Evolutionary conservation across 2,797 vertebrate species (phyloP).

Genomic region (Alosa sapidissima): DNA sequence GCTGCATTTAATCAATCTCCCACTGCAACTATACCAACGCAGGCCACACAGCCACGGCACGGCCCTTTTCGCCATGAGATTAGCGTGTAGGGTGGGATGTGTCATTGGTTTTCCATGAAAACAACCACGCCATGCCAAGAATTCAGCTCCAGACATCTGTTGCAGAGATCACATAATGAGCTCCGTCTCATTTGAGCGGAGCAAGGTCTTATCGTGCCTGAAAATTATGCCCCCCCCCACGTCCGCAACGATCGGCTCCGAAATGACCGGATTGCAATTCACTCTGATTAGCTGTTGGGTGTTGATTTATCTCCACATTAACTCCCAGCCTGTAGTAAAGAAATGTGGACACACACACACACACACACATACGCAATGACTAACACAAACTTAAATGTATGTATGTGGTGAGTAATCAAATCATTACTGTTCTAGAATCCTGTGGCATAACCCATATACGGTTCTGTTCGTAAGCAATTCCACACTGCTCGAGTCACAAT

Average conservation of each 20-base stretch:
- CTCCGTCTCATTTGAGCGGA: constrained; percentile 11
- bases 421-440: not conserved
- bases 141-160: constrained; percentile 11
- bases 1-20: constrained; percentile 1
- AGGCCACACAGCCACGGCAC: not conserved
- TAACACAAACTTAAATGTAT: not conserved
- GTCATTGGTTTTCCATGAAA: constrained; percentile 23
- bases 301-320: not conserved
- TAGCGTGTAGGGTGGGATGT: constrained; percentile 6
- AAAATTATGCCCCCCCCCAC: not conserved
- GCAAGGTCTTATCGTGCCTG: constrained; percentile 12
- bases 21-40: not conserved
- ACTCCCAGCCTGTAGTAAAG: not conserved
- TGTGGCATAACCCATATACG: not conserved
- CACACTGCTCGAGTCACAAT: not conserved
- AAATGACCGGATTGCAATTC: constrained; percentile 3
- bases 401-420: not conserved
- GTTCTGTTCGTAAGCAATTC: not conserved
- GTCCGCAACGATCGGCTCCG: not conserved
- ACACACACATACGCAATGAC: not conserved
- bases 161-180: constrained; percentile 22
- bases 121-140: not conserved
- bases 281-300: constrained; percentile 9
- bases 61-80: not conserved
- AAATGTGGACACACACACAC: not conserved